Evolutionary conservation across 2,113 vertebrate genomes (phyloP).

Genomic region (Toxostoma redivivum): DNA sequence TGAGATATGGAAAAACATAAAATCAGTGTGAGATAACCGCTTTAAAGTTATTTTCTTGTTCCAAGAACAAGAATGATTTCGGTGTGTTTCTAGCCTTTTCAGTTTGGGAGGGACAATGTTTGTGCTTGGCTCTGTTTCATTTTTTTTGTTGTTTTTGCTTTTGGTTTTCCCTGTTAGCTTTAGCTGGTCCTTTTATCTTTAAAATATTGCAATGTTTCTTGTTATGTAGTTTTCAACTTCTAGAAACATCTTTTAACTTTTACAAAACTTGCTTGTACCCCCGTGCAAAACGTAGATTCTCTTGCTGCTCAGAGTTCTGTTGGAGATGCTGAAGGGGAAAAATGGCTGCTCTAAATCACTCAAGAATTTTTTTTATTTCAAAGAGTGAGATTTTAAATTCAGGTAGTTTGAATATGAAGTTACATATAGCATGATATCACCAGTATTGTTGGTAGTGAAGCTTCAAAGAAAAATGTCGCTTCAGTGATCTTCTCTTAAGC

Average conservation of each 20-base stretch:
- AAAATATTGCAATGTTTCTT: neutral
- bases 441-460: neutral
- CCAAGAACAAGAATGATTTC: neutral
- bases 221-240: neutral
- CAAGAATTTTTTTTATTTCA: neutral
- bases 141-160: neutral
- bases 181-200: neutral
- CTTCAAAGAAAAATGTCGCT: neutral
- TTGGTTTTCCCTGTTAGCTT: neutral
- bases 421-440: neutral
- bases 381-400: neutral
- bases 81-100: accelerated
- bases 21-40: neutral
- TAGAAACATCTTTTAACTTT: neutral
- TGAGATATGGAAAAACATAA: neutral
- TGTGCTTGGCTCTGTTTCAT: neutral
- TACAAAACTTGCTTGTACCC: neutral
- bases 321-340: neutral
- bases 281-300: neutral
- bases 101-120: neutral
- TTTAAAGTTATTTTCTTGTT: neutral
- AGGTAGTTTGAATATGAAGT: neutral
- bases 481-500: neutral
- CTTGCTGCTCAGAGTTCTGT: neutral
- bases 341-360: neutral